Evolutionary conservation across 2,113 vertebrate species (phyloP).

Genomic region (Zapornia atra): DNA sequence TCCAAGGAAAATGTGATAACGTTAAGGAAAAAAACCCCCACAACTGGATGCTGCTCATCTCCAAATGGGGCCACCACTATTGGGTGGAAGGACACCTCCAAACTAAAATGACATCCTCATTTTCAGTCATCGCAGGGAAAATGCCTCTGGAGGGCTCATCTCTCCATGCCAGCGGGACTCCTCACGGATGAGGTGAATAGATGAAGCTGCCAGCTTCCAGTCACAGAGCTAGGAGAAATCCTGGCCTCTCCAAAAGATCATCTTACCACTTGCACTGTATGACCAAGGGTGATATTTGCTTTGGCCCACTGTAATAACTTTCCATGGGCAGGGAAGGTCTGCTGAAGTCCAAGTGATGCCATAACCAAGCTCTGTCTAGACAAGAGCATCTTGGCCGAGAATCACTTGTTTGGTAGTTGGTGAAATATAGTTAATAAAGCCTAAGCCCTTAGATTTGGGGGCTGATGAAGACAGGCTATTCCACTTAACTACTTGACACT

Average conservation of each 20-base stretch:
- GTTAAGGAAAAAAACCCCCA: background rate
- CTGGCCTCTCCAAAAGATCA: conserved; percentile 16
- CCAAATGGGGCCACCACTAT: background rate
- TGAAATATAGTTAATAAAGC: background rate
- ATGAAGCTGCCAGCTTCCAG: conserved; percentile 36
- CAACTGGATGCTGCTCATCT: background rate
- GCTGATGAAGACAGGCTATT: background rate
- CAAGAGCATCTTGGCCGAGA: conserved; percentile 5
- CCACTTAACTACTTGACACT: background rate
- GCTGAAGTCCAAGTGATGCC: conserved; percentile 1
- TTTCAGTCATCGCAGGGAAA: conserved; percentile 50
- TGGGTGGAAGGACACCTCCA: background rate
- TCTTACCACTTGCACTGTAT: background rate
- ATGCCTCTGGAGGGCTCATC: background rate
- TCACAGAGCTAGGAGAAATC: conserved; percentile 8
- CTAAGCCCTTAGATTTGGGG: background rate
- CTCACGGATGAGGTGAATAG: background rate
- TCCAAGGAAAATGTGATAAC: background rate
- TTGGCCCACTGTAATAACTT: background rate
- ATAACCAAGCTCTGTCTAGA: conserved; percentile 39
- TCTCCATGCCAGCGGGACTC: background rate
- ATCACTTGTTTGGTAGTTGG: background rate
- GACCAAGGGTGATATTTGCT: conserved; percentile 1
- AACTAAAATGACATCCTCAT: background rate
- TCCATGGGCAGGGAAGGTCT: background rate